Evolutionary conservation across 30 jellyfish, hydroid and myxozoan species (phyloP), one percentile per base, ranked within the genome.

Genomic region (Aurelia aurita): DNA sequence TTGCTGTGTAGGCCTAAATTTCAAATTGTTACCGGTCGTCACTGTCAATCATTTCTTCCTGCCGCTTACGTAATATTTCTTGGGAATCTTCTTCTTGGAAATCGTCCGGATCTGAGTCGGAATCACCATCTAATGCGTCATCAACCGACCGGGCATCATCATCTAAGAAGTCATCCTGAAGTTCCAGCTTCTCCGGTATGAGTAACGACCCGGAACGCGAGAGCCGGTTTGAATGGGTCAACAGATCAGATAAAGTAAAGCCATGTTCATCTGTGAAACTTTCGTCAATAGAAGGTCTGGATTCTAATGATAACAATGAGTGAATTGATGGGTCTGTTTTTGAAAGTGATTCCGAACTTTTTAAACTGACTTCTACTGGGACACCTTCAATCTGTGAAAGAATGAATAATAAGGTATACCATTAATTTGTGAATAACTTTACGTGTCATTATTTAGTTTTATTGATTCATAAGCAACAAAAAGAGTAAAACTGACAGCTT

Each of bases 181-280:
- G 92, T 88, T 90, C 84, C 64, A 95, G 82, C 44, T 78, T 89
- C 39, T 95, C 99, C 58, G 99, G 99, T 3, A 81, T 90, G 1
- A 95, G 92, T 21, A 95, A 21, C 55, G 96, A 66, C 14, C 84
- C 87, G 14, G 91, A 74, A 16, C 97, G 91, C 15, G 78, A 23
- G 39, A 26, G 46, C 15, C 88, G 88, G 27, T 85, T 73, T 7
- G 97, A 89, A 22, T 59, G 49, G 25, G 77, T 72, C 79, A 94
- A 87, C 55, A 94, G 68, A 16, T 88, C 97, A 7, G 96, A 82
- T 67, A 85, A 74, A 19, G 90, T 72, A 22, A 83, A 69, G 0
- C 95, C 89, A 46, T 77, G 97, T 32, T 89, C 85, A 35, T 57
- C 90, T 14, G 54, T 74, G 53, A 72, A 87, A 29, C 27, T 31